These are phyloP conservation scores for Centruroides vittatus DNA, from an alignment of 1,140 invertebrate genomes.

Conservation along the genomic window DNA sequence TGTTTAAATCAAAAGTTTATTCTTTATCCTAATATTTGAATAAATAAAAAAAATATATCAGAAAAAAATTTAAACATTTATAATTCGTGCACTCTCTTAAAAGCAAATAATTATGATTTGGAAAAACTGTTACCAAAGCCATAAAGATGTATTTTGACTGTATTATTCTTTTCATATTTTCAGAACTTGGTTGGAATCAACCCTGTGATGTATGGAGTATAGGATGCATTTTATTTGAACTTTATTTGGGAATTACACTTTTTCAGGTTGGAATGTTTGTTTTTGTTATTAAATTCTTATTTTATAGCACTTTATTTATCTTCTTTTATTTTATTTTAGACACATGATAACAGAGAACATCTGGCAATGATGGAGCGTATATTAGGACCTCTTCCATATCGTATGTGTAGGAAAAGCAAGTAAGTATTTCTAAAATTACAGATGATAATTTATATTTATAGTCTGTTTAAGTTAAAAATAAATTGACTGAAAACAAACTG, in stretches of 20 bases:
- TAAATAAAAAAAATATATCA: too few relatives aligned
- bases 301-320: too few relatives aligned
- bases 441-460: too few relatives aligned
- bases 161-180: background rate
- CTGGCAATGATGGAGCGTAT: constrained; percentile 99
- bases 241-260: constrained; percentile 94
- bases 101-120: too few relatives aligned
- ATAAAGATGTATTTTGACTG: background rate
- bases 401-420: constrained; percentile 87
- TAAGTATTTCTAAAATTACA: constrained; percentile 21
- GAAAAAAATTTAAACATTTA: too few relatives aligned
- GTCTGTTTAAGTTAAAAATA: too few relatives aligned
- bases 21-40: too few relatives aligned
- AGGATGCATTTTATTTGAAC: constrained; percentile 97
- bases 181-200: constrained; percentile 97
- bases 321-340: constrained; percentile 39
- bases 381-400: constrained; percentile 83
- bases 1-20: too few relatives aligned
- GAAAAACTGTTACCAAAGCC: background rate
- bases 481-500: too few relatives aligned
- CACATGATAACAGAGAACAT: constrained; percentile 98
- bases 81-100: too few relatives aligned
- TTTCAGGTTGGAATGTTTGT: constrained; percentile 46
- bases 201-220: constrained; percentile 99
- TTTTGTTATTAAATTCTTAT: background rate